Percentiles rank a stretch among this genome's conserved stretches.
Conservation (phyloP, 2,113 vertebrate genomes). For the Corythornis madagascariensis region DNA sequence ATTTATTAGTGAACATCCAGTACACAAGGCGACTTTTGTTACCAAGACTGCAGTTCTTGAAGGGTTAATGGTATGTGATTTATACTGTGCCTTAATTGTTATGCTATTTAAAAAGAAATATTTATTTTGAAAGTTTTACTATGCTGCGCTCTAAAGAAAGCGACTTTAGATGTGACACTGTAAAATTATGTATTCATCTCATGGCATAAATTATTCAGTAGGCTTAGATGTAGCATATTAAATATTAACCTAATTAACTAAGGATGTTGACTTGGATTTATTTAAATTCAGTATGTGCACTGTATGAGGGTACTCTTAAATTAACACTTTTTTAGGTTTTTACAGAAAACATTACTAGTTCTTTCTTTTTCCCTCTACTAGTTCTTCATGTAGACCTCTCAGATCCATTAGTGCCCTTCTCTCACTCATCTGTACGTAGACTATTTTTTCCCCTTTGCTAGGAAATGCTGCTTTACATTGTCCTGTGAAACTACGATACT, state of each 20-base stretch:
- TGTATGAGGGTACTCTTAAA: conserved; percentile 87
- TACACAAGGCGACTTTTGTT: conserved; percentile 72
- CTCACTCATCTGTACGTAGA: conserved; percentile 80
- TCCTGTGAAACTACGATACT: conserved; percentile 90
- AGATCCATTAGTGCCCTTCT: conserved; percentile 60
- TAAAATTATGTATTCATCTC: conserved; percentile 99
- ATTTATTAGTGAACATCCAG: conserved; percentile 79
- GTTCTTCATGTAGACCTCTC: conserved; percentile 79
- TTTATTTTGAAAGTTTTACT: conserved; percentile 99
- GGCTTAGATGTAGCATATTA: conserved; percentile 91
- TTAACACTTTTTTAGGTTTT: conserved; percentile 89
- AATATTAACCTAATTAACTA: conserved; percentile 97
- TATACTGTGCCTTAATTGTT: conserved; percentile 98
- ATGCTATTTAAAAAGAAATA: conserved; percentile 96
- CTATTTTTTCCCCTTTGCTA: conserved; percentile 67
- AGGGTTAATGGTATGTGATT: conserved; percentile 82
- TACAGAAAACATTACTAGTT: conserved; percentile 83
- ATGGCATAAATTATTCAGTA: conserved; percentile 99
- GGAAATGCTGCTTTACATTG: conserved; percentile 93
- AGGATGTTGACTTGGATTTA: conserved; percentile 95
- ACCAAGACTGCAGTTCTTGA: conserved; percentile 80
- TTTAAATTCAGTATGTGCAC: conserved; percentile 98
- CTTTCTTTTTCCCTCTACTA: conserved; percentile 74
- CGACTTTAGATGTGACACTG: conserved; percentile 95
- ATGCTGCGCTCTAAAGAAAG: conserved; percentile 93